Evolutionary conservation across 2,797 vertebrate genomes (phyloP).

Genomic region (Scarus forsteni): DNA sequence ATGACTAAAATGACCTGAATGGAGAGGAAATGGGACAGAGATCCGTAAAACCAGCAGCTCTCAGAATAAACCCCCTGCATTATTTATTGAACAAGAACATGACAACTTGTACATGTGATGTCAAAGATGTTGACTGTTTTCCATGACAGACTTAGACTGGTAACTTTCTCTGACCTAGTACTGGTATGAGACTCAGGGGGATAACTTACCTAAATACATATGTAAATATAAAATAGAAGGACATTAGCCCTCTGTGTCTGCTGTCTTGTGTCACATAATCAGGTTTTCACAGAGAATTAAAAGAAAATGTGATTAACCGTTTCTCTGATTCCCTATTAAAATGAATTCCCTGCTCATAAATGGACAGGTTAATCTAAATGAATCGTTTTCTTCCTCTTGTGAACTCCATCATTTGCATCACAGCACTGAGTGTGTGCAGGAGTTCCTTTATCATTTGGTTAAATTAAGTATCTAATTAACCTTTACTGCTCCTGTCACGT

Average conservation of each 20-base stretch:
- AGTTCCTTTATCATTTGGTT: constrained; percentile 5
- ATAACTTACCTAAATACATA: not conserved
- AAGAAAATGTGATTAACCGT: constrained; percentile 14
- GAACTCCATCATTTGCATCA: not conserved
- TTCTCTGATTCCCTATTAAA: not conserved
- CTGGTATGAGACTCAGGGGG: not conserved
- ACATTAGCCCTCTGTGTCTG: not conserved
- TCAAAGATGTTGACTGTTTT: constrained; percentile 42
- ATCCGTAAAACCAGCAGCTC: constrained; percentile 63
- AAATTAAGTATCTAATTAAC: not conserved
- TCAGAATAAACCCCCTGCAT: constrained; percentile 74
- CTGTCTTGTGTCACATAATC: not conserved
- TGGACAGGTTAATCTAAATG: not conserved
- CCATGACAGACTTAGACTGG: constrained; percentile 11
- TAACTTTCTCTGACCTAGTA: not conserved
- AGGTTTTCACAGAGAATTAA: constrained; percentile 29
- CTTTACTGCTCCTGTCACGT: not conserved
- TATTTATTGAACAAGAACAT: constrained; percentile 70
- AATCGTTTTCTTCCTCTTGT: not conserved
- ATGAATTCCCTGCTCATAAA: not conserved
- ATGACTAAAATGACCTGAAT: constrained; percentile 62
- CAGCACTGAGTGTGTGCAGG: not conserved
- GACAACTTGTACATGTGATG: constrained; percentile 53
- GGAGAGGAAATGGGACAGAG: constrained; percentile 67
- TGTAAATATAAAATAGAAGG: not conserved